Percentiles rank a stretch among this genome's conserved stretches.
These are phyloP conservation scores for Xylocopa sonorina DNA, from an alignment of 1,140 invertebrate species.

Conservation along the genomic window DNA sequence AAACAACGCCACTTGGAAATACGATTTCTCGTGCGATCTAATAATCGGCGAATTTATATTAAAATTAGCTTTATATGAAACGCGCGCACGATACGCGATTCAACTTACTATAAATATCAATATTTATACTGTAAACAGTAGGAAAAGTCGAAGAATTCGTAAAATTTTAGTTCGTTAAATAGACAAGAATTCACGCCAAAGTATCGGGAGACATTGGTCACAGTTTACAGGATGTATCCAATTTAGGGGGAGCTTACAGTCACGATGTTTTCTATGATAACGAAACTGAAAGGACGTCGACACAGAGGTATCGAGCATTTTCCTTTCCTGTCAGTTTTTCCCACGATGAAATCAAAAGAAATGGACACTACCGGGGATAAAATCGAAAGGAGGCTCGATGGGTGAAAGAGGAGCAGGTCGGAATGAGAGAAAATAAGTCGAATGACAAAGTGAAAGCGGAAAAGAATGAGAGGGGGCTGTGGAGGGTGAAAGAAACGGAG, in stretches of 20 bases:
- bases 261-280: slow-evolving; percentile 51
- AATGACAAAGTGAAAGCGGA: slow-evolving; percentile 21
- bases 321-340: slow-evolving; percentile 15
- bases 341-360: neutral
- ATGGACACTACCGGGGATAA: neutral
- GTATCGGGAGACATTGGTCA: too few relatives aligned
- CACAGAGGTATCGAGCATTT: slow-evolving; percentile 33
- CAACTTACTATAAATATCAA: too few relatives aligned
- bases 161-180: too few relatives aligned
- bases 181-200: too few relatives aligned
- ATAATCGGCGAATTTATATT: too few relatives aligned
- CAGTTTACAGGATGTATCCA: too few relatives aligned
- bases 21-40: too few relatives aligned
- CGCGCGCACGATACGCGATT: too few relatives aligned
- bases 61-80: too few relatives aligned
- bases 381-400: neutral
- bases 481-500: slow-evolving; percentile 8
- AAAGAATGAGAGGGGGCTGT: neutral
- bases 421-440: slow-evolving; percentile 19
- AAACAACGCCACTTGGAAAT: too few relatives aligned
- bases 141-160: neutral
- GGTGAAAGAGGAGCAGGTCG: slow-evolving; percentile 11
- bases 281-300: slow-evolving; percentile 48
- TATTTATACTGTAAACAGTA: too few relatives aligned
- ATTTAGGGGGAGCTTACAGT: slow-evolving; percentile 45